Evolutionary conservation across 1,140 invertebrate species (phyloP).

Genomic region (Lamellibrachia luymesi): DNA sequence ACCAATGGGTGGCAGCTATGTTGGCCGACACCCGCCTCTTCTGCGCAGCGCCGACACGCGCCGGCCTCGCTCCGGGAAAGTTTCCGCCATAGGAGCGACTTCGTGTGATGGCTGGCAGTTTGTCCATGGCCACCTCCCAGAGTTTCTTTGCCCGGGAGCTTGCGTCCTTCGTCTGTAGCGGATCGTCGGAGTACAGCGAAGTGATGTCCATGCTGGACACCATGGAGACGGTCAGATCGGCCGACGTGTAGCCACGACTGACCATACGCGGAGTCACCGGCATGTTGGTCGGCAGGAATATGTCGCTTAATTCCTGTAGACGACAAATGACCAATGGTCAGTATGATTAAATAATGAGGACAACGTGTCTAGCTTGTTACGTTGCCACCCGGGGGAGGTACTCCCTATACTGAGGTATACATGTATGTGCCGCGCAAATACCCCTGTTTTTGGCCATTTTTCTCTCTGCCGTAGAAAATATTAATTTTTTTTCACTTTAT

Average conservation of each 20-base stretch:
- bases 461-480: too few relatives aligned
- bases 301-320: conserved; percentile 44
- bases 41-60: not conserved
- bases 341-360: not conserved
- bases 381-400: too few relatives aligned
- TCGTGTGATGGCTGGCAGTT: not conserved
- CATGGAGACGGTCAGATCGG: not conserved
- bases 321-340: not conserved
- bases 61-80: not conserved
- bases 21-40: not conserved
- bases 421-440: too few relatives aligned
- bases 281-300: conserved; percentile 42
- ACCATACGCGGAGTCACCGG: conserved; percentile 47
- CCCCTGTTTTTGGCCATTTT: too few relatives aligned
- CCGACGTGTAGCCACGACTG: conserved; percentile 7
- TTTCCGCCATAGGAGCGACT: not conserved
- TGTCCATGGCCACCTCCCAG: not conserved
- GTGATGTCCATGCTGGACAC: not conserved
- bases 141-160: not conserved
- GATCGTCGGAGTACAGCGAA: not conserved
- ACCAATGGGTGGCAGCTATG: not conserved
- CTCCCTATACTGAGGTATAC: too few relatives aligned
- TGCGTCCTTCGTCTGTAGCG: not conserved
- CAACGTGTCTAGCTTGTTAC: too few relatives aligned
- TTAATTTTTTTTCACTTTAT: too few relatives aligned